These are phyloP conservation scores for Paradoxurus hermaphroditus DNA, from an alignment of 2,113 vertebrate genomes.

Conservation along the genomic window DNA sequence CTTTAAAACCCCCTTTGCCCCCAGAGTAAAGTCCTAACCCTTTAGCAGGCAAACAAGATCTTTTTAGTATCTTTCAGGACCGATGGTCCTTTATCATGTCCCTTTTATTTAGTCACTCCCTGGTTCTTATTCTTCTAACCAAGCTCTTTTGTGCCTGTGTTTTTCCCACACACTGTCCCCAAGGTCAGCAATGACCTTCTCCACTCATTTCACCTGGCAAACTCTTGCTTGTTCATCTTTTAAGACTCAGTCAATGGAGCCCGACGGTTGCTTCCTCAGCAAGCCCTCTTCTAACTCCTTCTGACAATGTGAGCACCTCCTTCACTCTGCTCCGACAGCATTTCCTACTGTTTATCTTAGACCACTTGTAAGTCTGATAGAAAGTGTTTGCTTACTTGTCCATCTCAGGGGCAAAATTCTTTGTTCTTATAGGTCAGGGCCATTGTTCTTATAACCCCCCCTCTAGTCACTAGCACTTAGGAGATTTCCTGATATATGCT, in stretches of 20 bases:
- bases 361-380: background rate
- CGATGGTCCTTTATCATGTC: background rate
- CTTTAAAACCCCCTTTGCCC: background rate
- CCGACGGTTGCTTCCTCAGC: background rate
- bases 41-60: background rate
- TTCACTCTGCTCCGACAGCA: background rate
- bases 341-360: constrained; percentile 30
- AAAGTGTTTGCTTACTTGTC: constrained; percentile 45
- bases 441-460: background rate
- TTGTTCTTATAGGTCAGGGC: background rate
- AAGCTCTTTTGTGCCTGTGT: background rate
- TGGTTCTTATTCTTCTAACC: background rate
- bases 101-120: background rate
- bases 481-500: background rate
- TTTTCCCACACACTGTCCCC: background rate
- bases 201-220: background rate
- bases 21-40: background rate
- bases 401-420: constrained; percentile 36
- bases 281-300: background rate
- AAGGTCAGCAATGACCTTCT: background rate
- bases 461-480: background rate
- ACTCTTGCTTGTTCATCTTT: background rate
- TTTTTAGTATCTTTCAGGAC: background rate
- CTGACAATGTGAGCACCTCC: background rate
- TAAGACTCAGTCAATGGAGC: background rate